These are phyloP conservation scores for Neoniphon sammara DNA, from an alignment of 2,797 vertebrate genomes.

Conservation along the genomic window DNA sequence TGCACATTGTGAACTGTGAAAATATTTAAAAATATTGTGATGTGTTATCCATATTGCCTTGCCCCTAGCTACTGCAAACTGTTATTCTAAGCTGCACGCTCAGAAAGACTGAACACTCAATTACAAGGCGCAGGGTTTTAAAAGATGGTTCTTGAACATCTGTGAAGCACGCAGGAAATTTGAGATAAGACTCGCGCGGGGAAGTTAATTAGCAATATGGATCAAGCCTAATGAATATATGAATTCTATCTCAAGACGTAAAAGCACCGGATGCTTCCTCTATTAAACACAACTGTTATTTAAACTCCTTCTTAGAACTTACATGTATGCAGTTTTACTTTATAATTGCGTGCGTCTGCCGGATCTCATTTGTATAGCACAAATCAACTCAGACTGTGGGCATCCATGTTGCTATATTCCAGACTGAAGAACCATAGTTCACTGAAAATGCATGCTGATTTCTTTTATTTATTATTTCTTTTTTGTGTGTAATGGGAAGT, in stretches of 20 bases:
- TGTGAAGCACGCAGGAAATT: slow-evolving; percentile 70
- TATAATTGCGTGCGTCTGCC: slow-evolving; percentile 59
- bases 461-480: slow-evolving; percentile 74
- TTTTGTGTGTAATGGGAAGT: slow-evolving; percentile 69
- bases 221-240: slow-evolving; percentile 74
- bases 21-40: no score
- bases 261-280: slow-evolving; percentile 55
- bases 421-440: slow-evolving; percentile 42
- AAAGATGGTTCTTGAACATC: slow-evolving; percentile 75
- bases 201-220: slow-evolving; percentile 78
- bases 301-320: slow-evolving; percentile 51
- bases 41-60: no score
- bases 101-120: slow-evolving; percentile 13
- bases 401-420: slow-evolving; percentile 35
- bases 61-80: no score
- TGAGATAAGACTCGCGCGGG: slow-evolving; percentile 64
- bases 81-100: no score
- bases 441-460: slow-evolving; percentile 72
- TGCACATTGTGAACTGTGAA: no score
- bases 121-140: slow-evolving; percentile 56
- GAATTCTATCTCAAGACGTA: slow-evolving; percentile 62
- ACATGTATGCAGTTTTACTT: slow-evolving; percentile 54
- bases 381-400: slow-evolving; percentile 56
- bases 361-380: slow-evolving; percentile 63
- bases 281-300: slow-evolving; percentile 68